Evolutionary conservation across 2,888 invertebrate genomes (phyloP), one percentile per base, ranked within the genome.

Genomic region (Trilocha varians): DNA sequence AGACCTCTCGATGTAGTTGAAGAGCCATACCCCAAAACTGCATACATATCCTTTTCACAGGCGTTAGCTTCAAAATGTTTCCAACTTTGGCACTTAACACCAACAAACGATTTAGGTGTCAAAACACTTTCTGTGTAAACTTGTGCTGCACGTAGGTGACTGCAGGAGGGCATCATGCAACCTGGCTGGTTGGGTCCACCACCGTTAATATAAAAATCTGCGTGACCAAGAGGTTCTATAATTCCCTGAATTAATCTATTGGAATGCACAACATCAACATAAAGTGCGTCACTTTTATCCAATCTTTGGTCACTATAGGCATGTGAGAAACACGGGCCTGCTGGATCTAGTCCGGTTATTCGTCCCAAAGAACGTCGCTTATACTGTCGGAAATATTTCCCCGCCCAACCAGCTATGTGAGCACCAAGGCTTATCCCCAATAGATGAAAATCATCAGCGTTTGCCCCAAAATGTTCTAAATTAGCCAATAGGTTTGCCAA

Each of bases 141-240:
- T 61, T 76, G 61, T 1, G 79, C 79, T 3, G 86, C 85, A 41
- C 87, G 67, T 15, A 83, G 65, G 50, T 87, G 87, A 52, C 87
- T 87, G 48, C 87, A 87, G 2, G 78, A 73, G 0, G 83, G 82
- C 64, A 80, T 74, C 25, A 88, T 74, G 61, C 92, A 92, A 6
- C 92, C 92, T 1, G 92, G 92, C 60, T 93, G 92, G 45, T 88
- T 78, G 0, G 91, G 88, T 2, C 89, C 87, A 13, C 93, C 93
- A 14, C 89, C 88, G 55, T 93, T 93, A 4, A 92, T 90, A 77
- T 91, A 93, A 67, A 91, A 93, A 66, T 93, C 93, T 2, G 88
- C 90, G 68, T 92, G 91, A 0, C 92, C 93, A 47, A 92, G 73
- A 6, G 89, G 78, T 51, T 86, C 86, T 2, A 82, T 71, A 6